phyloP scores from a whole-genome alignment of 2,888 invertebrate species.

The Suillia variegata region DNA sequence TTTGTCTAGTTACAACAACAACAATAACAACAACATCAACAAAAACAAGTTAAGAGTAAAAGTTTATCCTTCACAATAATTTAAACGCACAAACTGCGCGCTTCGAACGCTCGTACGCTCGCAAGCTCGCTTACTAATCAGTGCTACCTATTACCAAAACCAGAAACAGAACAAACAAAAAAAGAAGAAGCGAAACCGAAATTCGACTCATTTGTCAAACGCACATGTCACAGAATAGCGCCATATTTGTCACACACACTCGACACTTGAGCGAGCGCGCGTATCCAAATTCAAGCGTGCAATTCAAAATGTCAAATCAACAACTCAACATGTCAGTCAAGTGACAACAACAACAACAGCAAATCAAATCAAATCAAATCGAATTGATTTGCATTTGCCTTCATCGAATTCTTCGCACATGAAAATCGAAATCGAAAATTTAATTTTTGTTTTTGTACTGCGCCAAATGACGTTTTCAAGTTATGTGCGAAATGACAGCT shows the following conservation, averaged over 20 bases:
- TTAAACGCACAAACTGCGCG: too few relatives aligned
- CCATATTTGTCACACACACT: not conserved
- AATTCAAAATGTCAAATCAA: slow-evolving; percentile 1
- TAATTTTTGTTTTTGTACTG: too few relatives aligned
- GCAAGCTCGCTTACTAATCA: too few relatives aligned
- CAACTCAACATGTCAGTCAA: not conserved
- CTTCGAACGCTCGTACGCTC: too few relatives aligned
- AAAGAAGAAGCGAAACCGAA: too few relatives aligned
- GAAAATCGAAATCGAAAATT: not conserved
- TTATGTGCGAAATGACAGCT: too few relatives aligned
- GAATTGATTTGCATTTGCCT: not conserved
- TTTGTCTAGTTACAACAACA: not conserved
- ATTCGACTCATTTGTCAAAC: slow-evolving; percentile 2
- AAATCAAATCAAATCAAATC: not conserved
- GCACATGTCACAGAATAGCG: not conserved
- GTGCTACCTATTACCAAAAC: too few relatives aligned
- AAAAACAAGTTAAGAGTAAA: too few relatives aligned
- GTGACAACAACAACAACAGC: slow-evolving; percentile 2
- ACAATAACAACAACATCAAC: too few relatives aligned
- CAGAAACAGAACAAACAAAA: too few relatives aligned
- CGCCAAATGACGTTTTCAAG: not conserved
- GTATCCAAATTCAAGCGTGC: not conserved
- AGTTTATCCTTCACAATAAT: too few relatives aligned
- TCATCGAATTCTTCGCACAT: not conserved
- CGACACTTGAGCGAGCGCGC: too few relatives aligned